Percentiles rank a stretch among this genome's conserved stretches.
Conservation (phyloP, 2,888 invertebrate species). For the Cheilosia impressa region DNA sequence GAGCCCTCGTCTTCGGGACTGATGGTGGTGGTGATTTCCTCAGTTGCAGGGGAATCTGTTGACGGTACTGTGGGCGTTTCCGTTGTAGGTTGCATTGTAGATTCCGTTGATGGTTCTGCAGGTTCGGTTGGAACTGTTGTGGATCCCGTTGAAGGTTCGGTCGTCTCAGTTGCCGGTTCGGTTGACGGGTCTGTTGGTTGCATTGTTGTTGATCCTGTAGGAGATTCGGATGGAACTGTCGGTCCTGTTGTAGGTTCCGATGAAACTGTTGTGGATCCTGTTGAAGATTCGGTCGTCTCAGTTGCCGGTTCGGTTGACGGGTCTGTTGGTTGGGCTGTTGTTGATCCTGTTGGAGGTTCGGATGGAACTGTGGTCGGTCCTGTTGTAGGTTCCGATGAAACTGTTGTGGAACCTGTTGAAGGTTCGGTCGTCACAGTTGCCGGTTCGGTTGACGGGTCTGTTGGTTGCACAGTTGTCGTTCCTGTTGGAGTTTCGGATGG, state of each 20-base stretch:
- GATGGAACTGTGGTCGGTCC: neutral
- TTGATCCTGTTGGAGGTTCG: neutral
- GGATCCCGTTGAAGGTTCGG: neutral
- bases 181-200: too few species aligned
- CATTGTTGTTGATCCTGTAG: neutral
- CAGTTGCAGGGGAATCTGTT: conserved; percentile 4
- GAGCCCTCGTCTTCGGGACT: conserved; percentile 25
- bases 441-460: neutral
- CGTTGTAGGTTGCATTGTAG: too few species aligned
- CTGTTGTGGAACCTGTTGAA: neutral
- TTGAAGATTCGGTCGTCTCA: neutral
- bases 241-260: neutral
- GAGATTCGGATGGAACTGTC: neutral
- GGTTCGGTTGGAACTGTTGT: neutral
- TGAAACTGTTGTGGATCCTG: neutral
- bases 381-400: neutral
- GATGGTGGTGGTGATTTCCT: neutral
- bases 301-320: neutral
- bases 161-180: neutral
- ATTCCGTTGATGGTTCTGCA: neutral
- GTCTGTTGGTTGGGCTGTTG: neutral
- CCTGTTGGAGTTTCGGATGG: neutral
- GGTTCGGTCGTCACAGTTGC: neutral
- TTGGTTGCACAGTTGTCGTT: neutral
- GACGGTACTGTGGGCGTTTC: neutral